Evolutionary conservation across 2,888 invertebrate genomes (phyloP), one percentile per base, ranked within the genome.

Genomic region (Luperina nickerlii): DNA sequence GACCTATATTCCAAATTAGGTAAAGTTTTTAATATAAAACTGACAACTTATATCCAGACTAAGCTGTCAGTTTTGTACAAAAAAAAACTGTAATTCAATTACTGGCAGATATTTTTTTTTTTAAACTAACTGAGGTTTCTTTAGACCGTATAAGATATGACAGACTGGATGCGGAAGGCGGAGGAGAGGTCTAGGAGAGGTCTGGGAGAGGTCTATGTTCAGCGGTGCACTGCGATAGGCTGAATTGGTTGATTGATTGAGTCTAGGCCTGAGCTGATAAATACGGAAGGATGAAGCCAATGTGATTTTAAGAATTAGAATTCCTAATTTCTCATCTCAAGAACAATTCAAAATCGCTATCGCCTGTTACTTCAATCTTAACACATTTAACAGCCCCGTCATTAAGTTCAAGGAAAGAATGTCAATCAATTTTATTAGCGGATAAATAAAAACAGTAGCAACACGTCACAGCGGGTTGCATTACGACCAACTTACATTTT

Each of bases 341-440:
- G 2, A 45, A 42, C 2, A 38, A 7, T 54, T 1, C n/a, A 71
- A 54, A 32, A 69, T 75, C 90, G 92, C 91, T 88, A 38, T 68
- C 87, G 81, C 90, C 85, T 81, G 54, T 84, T 24, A 69, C 76
- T 79, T 82, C 65, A 24, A 76, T 24, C 20, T 65, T 76, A 68
- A 74, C 54, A 84, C 74, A 74, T 80, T 84, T 87, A 90, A 88
- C 87, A 85, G 83, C 88, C 90, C 87, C 86, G 88, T 92, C 92
- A 92, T 93, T 92, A 93, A 92, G 80, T 86, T 87, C 79, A 90
- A 92, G 87, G 92, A 94, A 94, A 95, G 92, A 95, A 94, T 94
- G 95, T 95, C 95, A 95, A 94, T 96, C 95, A 95, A 90, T 94
- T 96, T 96, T 96, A 96, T 94, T 93, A 93, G 92, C 91, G 93